Evolutionary conservation across 2,888 invertebrate genomes (phyloP).

Genomic region (Hypomecis atomaria): DNA sequence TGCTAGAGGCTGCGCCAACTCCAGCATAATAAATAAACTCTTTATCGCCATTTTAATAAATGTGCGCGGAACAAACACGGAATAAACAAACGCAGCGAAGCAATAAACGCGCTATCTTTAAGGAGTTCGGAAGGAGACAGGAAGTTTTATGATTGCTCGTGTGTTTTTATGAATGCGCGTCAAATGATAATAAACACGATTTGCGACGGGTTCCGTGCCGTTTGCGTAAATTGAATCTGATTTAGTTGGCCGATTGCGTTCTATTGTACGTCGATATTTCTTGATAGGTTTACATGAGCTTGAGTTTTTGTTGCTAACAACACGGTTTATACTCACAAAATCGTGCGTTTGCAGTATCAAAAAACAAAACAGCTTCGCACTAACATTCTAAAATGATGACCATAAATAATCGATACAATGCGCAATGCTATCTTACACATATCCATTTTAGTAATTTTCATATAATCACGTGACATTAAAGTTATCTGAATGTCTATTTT

Average conservation of each 20-base stretch:
- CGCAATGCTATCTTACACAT: no score
- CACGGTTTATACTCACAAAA: no score
- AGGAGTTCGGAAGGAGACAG: conserved; percentile 54
- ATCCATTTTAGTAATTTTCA: no score
- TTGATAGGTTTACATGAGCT: not conserved
- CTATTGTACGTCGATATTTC: not conserved
- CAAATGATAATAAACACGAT: conserved; percentile 51
- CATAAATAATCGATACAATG: no score
- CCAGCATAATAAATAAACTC: conserved; percentile 77
- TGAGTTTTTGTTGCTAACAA: no score
- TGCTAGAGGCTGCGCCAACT: conserved; percentile 55
- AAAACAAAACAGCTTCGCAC: no score
- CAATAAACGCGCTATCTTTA: conserved; percentile 68
- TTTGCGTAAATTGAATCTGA: conserved; percentile 27
- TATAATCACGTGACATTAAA: no score
- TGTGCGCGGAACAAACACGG: conserved; percentile 71
- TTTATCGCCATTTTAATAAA: conserved; percentile 83
- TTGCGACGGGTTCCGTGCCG: conserved; percentile 38
- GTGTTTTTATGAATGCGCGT: conserved; percentile 53
- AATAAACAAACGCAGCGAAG: conserved; percentile 69
- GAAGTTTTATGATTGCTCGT: conserved; percentile 58
- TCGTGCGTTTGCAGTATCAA: no score
- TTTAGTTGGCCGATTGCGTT: conserved; percentile 5
- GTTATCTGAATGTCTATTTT: no score
- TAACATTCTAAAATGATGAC: no score